Conservation (phyloP, 2,888 invertebrate genomes). For the Smittia aterrima region DNA sequence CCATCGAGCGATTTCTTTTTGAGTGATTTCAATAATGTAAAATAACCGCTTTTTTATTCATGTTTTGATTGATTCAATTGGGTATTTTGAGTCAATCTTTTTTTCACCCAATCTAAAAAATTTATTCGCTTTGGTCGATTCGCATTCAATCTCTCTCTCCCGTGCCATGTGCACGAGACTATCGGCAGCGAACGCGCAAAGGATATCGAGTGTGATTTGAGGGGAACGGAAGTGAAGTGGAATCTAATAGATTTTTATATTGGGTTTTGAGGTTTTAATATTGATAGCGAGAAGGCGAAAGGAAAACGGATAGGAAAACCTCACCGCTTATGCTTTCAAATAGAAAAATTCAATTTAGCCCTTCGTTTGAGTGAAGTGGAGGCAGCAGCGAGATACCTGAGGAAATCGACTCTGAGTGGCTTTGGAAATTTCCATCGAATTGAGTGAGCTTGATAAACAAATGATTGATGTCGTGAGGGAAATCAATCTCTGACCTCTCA, state of each 20-base stretch:
- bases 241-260: slow-evolving; percentile 37
- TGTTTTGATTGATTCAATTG: slow-evolving; percentile 42
- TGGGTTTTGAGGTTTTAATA: slow-evolving; percentile 28
- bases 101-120: not conserved
- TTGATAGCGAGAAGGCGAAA: not conserved
- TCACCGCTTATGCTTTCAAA: slow-evolving; percentile 3
- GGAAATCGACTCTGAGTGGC: not conserved
- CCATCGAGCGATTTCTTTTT: slow-evolving; percentile 3
- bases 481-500: too few species aligned
- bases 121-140: slow-evolving; percentile 23
- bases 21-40: slow-evolving; percentile 39
- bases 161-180: not conserved
- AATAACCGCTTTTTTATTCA: slow-evolving; percentile 39
- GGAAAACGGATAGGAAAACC: not conserved
- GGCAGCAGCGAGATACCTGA: not conserved
- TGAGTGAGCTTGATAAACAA: not conserved
- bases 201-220: slow-evolving; percentile 23
- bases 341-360: slow-evolving; percentile 19
- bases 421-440: not conserved
- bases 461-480: too few species aligned
- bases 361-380: slow-evolving; percentile 17
- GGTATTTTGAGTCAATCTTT: slow-evolving; percentile 24
- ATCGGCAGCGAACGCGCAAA: slow-evolving; percentile 17
- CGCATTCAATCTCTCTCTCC: not conserved
- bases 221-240: slow-evolving; percentile 24